Percentiles rank a stretch among this genome's conserved stretches.
Evolutionary conservation across 1,140 invertebrate species (phyloP).

Genomic region (Phortica variegata): DNA sequence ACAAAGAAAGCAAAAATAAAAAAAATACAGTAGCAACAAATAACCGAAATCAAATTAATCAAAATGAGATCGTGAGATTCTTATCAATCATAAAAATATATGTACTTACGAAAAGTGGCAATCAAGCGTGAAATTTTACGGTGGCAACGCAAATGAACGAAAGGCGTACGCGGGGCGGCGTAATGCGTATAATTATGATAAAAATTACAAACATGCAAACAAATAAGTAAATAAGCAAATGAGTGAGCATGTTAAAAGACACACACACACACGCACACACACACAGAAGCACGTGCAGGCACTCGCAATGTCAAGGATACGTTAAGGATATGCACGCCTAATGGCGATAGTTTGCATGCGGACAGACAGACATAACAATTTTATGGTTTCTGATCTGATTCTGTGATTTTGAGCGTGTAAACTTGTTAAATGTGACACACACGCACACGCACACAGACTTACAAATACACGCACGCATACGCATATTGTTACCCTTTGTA

Average conservation of each 20-base stretch:
- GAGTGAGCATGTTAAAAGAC: constrained; percentile 40
- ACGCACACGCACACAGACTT: neutral
- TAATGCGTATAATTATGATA: too few species aligned
- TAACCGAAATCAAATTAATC: neutral
- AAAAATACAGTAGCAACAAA: constrained; percentile 5
- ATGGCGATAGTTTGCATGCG: neutral
- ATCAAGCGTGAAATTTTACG: constrained; percentile 46
- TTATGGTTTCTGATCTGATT: constrained; percentile 52
- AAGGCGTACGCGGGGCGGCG: too few species aligned
- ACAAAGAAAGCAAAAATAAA: constrained; percentile 15
- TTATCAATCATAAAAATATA: constrained; percentile 43
- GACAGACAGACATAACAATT: constrained; percentile 17
- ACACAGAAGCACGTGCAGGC: constrained; percentile 34
- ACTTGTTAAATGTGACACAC: constrained; percentile 24
- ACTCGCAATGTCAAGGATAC: constrained; percentile 39
- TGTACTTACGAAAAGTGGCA: too few species aligned
- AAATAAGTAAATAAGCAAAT: too few species aligned
- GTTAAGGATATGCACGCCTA: neutral
- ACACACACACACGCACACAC: constrained; percentile 3
- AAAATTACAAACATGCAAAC: too few species aligned
- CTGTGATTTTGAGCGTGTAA: constrained; percentile 34
- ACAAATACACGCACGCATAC: constrained; percentile 14
- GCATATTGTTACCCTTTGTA: too few species aligned
- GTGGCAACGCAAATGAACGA: constrained; percentile 41
- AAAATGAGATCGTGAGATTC: constrained; percentile 37